Evolutionary conservation across 2,113 vertebrate genomes (phyloP).

Genomic region (Corydoras maculifer): DNA sequence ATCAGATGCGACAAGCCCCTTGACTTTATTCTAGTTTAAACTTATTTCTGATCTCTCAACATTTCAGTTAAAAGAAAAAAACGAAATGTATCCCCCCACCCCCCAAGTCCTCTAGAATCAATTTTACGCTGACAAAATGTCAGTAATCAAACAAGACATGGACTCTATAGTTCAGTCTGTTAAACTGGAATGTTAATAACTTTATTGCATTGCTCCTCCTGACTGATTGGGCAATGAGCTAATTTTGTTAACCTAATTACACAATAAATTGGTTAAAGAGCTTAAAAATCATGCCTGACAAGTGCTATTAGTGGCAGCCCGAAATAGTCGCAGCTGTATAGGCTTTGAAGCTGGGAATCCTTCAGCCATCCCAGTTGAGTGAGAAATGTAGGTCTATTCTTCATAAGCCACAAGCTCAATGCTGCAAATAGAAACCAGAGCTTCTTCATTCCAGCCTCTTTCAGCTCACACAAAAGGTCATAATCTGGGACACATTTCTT

Average conservation of each 20-base stretch:
- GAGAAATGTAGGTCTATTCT: constrained; percentile 60
- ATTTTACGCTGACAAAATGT: constrained; percentile 38
- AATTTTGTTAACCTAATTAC: constrained; percentile 75
- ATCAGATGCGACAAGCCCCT: too few species aligned
- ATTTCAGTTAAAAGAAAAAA: too few species aligned
- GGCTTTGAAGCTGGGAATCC: constrained; percentile 58
- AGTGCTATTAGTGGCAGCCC: constrained; percentile 62
- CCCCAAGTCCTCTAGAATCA: constrained; percentile 18
- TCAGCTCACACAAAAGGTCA: background rate
- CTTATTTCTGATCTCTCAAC: too few species aligned
- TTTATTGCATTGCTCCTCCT: constrained; percentile 66
- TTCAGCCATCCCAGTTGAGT: constrained; percentile 50
- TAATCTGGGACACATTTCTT: background rate
- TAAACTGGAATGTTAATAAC: constrained; percentile 71
- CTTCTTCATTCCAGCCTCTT: background rate
- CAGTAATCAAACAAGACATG: constrained; percentile 53
- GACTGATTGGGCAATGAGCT: constrained; percentile 67
- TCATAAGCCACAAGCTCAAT: constrained; percentile 57
- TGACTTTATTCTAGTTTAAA: too few species aligned
- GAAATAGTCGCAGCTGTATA: constrained; percentile 61
- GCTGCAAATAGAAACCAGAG: constrained; percentile 30
- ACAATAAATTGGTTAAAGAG: constrained; percentile 74
- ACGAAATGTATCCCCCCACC: background rate
- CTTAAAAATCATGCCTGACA: constrained; percentile 72
- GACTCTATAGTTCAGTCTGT: constrained; percentile 56